These are phyloP conservation scores for Saccopteryx leptura DNA, from an alignment of 2,113 vertebrate genomes.

Conservation along the genomic window DNA sequence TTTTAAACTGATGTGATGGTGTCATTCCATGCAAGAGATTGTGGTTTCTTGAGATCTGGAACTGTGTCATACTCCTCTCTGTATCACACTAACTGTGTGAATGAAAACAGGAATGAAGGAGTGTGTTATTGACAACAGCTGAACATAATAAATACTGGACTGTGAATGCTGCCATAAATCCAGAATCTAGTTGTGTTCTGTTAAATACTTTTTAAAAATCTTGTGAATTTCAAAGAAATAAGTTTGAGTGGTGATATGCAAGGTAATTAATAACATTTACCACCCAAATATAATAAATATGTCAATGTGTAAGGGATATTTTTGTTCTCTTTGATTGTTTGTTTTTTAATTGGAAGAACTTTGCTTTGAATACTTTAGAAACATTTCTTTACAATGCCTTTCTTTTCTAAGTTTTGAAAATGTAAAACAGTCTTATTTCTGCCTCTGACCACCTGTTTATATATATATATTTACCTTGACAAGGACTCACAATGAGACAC, in stretches of 20 bases:
- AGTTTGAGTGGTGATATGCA: not conserved
- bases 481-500: not conserved
- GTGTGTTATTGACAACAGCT: not conserved
- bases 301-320: not conserved
- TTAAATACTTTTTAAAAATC: conserved; percentile 9
- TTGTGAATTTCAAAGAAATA: not conserved
- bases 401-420: conserved; percentile 34
- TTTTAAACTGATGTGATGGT: not conserved
- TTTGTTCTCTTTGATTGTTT: too few species aligned
- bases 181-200: not conserved
- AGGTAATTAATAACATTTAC: not conserved
- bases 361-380: conserved; percentile 23
- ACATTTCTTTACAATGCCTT: not conserved
- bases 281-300: conserved; percentile 23
- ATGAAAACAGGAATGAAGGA: not conserved
- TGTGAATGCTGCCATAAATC: not conserved
- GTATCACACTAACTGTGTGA: not conserved
- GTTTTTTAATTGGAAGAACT: not conserved
- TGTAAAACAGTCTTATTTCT: not conserved
- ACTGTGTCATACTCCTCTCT: not conserved
- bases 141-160: not conserved
- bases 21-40: not conserved
- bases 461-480: not conserved
- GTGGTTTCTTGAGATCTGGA: not conserved
- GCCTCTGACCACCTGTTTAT: not conserved